phyloP scores from a whole-genome alignment of 92 coral and sea anemone genomes.

The Porites divaricata region DNA sequence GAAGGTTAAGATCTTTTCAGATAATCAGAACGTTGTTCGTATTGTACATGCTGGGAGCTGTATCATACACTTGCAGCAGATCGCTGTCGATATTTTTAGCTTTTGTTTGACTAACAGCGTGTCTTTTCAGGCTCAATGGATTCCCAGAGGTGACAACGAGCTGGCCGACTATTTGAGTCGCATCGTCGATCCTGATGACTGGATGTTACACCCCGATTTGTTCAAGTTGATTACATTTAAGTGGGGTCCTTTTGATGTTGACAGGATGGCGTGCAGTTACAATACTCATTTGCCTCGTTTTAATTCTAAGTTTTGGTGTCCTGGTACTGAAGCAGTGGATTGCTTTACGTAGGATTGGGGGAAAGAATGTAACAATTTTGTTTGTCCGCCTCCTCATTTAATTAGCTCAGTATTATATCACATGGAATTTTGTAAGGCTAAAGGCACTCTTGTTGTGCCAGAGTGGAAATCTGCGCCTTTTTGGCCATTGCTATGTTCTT shows the following conservation, averaged over 20 bases:
- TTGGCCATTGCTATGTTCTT: slow-evolving; percentile 53
- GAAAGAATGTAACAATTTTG: slow-evolving; percentile 49
- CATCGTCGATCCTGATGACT: slow-evolving; percentile 49
- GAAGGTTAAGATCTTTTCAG: slow-evolving; percentile 50
- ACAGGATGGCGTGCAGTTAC: slow-evolving; percentile 38
- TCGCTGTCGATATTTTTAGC: too few species aligned
- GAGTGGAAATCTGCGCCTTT: slow-evolving; percentile 48
- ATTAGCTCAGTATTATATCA: slow-evolving; percentile 49
- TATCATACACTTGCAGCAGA: too few species aligned
- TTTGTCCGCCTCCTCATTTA: slow-evolving; percentile 57
- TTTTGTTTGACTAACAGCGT: too few species aligned
- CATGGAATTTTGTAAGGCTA: slow-evolving; percentile 53
- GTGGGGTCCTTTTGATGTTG: slow-evolving; percentile 56
- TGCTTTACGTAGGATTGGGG: slow-evolving; percentile 49
- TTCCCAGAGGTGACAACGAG: slow-evolving; percentile 24
- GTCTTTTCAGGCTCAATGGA: too few species aligned
- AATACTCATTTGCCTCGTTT: slow-evolving; percentile 45
- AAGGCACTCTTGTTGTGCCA: slow-evolving; percentile 49
- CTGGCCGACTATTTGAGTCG: slow-evolving; percentile 50
- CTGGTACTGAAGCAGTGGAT: slow-evolving; percentile 57
- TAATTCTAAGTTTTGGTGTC: slow-evolving; percentile 56
- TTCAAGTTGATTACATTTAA: slow-evolving; percentile 19
- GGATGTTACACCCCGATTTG: slow-evolving; percentile 25
- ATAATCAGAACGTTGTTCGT: slow-evolving; percentile 40
- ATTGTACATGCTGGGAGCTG: neutral